Evolutionary conservation across 2,113 vertebrate genomes (phyloP).

Genomic region (Onychostoma macrolepis): DNA sequence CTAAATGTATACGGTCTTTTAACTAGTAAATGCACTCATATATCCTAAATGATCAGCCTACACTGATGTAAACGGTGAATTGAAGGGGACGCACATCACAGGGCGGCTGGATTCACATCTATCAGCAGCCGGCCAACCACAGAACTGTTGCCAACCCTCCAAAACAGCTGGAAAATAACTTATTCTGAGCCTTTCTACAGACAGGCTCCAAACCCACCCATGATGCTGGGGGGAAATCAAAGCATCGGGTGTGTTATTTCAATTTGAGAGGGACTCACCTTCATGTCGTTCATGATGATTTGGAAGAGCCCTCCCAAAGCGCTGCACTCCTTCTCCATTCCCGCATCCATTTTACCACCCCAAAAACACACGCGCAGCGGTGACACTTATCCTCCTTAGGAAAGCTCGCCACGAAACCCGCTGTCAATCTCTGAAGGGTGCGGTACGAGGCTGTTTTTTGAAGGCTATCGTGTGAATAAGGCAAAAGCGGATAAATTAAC

Average conservation of each 20-base stretch:
- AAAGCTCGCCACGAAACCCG: neutral
- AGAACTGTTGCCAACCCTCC: conserved; percentile 55
- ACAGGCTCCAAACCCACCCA: neutral
- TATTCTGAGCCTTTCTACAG: neutral
- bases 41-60: neutral
- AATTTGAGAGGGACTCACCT: conserved; percentile 67
- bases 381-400: conserved; percentile 14
- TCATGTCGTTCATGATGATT: conserved; percentile 86
- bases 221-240: neutral
- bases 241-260: conserved; percentile 4
- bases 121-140: conserved; percentile 40
- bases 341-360: conserved; percentile 79
- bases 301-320: conserved; percentile 85
- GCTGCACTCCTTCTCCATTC: conserved; percentile 85
- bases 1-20: neutral
- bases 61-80: neutral
- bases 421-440: neutral
- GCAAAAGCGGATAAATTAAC: neutral
- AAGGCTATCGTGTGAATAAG: neutral
- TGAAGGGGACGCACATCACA: conserved; percentile 22
- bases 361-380: neutral
- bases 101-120: conserved; percentile 30
- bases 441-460: neutral
- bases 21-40: neutral
- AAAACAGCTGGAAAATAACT: conserved; percentile 48